phyloP scores from a whole-genome alignment of 2,113 vertebrate species.

The Strix aluco region DNA sequence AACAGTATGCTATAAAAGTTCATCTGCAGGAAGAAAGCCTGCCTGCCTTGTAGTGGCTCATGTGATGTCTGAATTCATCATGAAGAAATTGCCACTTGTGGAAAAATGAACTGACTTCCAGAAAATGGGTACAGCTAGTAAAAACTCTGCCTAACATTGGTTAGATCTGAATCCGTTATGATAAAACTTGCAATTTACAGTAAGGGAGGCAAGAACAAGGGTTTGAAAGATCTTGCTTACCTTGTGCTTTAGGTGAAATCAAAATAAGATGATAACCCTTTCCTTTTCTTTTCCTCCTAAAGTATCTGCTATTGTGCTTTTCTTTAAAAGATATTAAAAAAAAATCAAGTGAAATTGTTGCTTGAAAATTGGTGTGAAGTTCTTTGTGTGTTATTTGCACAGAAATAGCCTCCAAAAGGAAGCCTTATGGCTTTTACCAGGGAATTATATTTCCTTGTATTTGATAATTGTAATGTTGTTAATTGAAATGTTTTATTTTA shows the following conservation, averaged over 20 bases:
- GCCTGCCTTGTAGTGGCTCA: background rate
- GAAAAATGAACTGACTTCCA: background rate
- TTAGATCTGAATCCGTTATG: background rate
- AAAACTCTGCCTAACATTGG: rapidly evolving
- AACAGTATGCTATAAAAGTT: background rate
- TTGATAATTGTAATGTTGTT: background rate
- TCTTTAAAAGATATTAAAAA: background rate
- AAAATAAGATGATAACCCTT: background rate
- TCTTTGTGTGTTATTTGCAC: constrained; percentile 12
- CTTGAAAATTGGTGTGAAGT: constrained; percentile 1
- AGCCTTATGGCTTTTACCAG: background rate
- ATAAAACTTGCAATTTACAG: background rate
- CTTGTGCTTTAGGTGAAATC: background rate
- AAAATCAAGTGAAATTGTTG: background rate
- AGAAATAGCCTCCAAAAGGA: background rate
- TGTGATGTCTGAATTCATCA: background rate
- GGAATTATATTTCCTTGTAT: background rate
- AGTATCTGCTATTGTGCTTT: background rate
- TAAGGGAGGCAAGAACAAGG: background rate
- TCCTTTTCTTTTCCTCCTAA: background rate
- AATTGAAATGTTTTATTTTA: constrained; percentile 1
- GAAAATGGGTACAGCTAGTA: background rate
- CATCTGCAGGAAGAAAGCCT: background rate
- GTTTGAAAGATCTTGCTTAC: background rate
- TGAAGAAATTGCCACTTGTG: background rate